Base-by-base conservation (phyloP, 2,888 invertebrate genomes). In the Nomada lathburiana region DNA sequence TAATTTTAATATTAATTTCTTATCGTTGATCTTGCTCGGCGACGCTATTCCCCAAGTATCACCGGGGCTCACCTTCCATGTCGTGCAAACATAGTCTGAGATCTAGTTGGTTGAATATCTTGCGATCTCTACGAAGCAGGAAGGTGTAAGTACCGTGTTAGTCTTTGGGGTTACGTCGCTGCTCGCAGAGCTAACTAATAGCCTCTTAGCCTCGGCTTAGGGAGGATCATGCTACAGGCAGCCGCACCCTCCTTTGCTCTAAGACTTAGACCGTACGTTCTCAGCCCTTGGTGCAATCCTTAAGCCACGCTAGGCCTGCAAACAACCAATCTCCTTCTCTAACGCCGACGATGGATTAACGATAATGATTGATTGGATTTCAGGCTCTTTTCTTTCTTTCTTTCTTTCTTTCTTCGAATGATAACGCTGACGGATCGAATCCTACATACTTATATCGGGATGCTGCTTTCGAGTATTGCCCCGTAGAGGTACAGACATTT, bases 151-250 rank as follows among this genome's bases (percentile, higher is more conserved):
- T 90, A 89, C 88, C 88, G 87, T 92, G 93, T 92, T 92, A 89
- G 92, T 92, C 90, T 91, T 91, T 88, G 90, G 91, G 91, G 92
- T 92, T 92, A 93, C 89, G 92, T 91, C 90, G 89, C 89, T 90
- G 90, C 90, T 89, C 90, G 88, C 88, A 85, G 86, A 92, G 92
- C 92, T 93, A 93, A 92, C 93, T 93, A 93, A 93, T 93, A 93
- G 93, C 92, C 93, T 93, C 93, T 92, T 92, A 93, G 91, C 90
- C 91, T 90, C 87, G 90, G 92, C 93, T 93, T 93, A 93, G 88
- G 88, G 86, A 80, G 93, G 93, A 93, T 93, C 92, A 92, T 86
- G 90, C 92, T 91, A 89, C 89, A 90, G 88, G 83, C 86, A 83
- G 84, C 89, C 85, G 88, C 86, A 83, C 84, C 89, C 89, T 89